Evolutionary conservation across 2,797 vertebrate species (phyloP), one percentile per base, ranked within the genome.

Genomic region (Echiichthys vipera): DNA sequence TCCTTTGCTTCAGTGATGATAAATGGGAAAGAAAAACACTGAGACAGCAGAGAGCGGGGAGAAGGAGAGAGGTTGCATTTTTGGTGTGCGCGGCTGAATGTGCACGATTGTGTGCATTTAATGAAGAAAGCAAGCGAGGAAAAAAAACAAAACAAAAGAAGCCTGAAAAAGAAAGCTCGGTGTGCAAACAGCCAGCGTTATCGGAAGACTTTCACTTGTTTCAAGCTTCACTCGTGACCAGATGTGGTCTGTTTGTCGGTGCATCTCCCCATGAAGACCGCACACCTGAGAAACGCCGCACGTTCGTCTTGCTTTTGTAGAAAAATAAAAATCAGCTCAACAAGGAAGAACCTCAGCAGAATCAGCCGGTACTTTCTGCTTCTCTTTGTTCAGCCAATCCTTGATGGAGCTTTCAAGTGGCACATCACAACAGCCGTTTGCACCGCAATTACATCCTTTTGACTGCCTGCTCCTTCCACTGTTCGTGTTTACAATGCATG

Each of bases 1-100:
- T 89, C 83, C 76, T 87, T 83, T 86, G 84, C 80, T 84, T 87
- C 77, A 71, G 74, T 73, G 85, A 89, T 89, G 88, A 91, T 87
- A 75, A 90, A 92, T 87, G 85, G 79, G 80, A 66, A 68, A 78
- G 83, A 89, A 86, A 92, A 82, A 82, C 85, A 89, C 81, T 77
- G 74, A 90, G 86, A 82, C 81, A 86, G 84, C 85, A 83, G 54
- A 56, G 74, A 78, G 72, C n/a, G 25, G 39, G 51, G 68, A 74
- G 70, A 71, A 69, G 65, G 70, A 76, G 74, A 59, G 73, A 75
- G 77, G 71, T 57, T 53, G 63, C 73, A 46, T 68, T 69, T 84
- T 65, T 69, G 12, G 58, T 77, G 76, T 59, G 54, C 15, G 51
- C 27, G 29, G 27, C 79, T 86, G 77, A 78, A 81, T 78, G 78